Base-by-base conservation (phyloP, 2,113 vertebrate genomes). In the Xiphophorus maculatus region DNA sequence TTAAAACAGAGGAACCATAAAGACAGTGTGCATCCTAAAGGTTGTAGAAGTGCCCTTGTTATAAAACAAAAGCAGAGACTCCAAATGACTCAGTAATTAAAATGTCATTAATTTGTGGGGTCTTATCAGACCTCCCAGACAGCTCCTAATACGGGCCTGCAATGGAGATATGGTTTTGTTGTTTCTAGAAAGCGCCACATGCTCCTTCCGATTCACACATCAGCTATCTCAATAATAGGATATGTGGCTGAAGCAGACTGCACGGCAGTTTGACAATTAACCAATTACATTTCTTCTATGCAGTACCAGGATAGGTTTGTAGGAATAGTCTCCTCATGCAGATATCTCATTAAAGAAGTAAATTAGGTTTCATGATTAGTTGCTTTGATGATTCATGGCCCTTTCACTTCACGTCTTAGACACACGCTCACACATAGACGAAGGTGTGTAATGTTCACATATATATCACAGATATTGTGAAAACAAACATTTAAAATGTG, bases 61-160 rank as follows among this genome's bases (percentile, higher is more conserved):
- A 69, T 73, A 83, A 85, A 87, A 91, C 83, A 90, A 90, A 91
- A 72, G 63, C 76, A 84, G 70, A 83, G 66, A 82, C 77, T 86
- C 74, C 83, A 89, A 92, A 88, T 83, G 82, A 75, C 73, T 77
- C 74, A 32, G 85, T 90, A 89, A 92, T 94, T 93, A 93, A 92
- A 92, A 91, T 84, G 82, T 88, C 89, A 92, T 93, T 92, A 88
- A 88, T 90, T 87, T 75, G 79, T 80, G 75, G 66, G 70, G 72
- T 80, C 87, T 93, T 93, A 94, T 92, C 89, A 89, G 81, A 87
- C 77, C 83, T 78, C 79, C 71, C 85, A 94, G 87, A 89, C 85
- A 87, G 85, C 80, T 82, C 84, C 87, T 88, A 91, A 90, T 85
- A 80, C 79, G 80, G 73, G 85, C 75, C 80, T 85, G 82, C 58